Conservation (phyloP, 2,888 invertebrate genomes). For the Drosophila falleni region DNA sequence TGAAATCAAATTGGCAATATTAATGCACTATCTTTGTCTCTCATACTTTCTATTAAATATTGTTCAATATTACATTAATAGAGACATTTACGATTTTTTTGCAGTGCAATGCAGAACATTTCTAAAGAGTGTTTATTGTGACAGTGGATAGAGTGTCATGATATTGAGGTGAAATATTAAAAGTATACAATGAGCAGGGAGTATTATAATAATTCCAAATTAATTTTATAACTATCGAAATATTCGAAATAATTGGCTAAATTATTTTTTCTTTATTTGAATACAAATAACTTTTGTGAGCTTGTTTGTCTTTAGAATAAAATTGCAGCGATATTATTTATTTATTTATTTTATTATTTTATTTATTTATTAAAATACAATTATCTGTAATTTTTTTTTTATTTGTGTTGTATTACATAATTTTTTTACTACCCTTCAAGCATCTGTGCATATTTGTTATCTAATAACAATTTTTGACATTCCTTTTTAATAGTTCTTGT, state of each 20-base stretch:
- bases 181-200: neutral
- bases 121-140: slow-evolving; percentile 6
- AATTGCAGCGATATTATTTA: too few species aligned
- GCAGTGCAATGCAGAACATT: slow-evolving; percentile 32
- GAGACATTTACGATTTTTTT: slow-evolving; percentile 53
- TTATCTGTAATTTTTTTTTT: too few species aligned
- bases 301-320: too few species aligned
- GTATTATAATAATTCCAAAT: too few species aligned
- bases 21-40: too few species aligned
- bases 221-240: too few species aligned
- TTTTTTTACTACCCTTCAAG: too few species aligned
- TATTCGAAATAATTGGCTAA: too few species aligned
- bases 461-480: neutral
- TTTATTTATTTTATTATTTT: too few species aligned
- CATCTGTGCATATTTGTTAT: neutral
- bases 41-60: neutral
- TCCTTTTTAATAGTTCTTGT: neutral
- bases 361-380: too few species aligned
- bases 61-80: slow-evolving; percentile 44
- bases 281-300: too few species aligned
- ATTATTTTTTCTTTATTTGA: too few species aligned
- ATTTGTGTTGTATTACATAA: neutral
- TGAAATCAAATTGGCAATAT: neutral
- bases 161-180: neutral
- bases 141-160: slow-evolving; percentile 24